phyloP scores from a whole-genome alignment of 1,140 invertebrate genomes.

The Bombus superbus region DNA sequence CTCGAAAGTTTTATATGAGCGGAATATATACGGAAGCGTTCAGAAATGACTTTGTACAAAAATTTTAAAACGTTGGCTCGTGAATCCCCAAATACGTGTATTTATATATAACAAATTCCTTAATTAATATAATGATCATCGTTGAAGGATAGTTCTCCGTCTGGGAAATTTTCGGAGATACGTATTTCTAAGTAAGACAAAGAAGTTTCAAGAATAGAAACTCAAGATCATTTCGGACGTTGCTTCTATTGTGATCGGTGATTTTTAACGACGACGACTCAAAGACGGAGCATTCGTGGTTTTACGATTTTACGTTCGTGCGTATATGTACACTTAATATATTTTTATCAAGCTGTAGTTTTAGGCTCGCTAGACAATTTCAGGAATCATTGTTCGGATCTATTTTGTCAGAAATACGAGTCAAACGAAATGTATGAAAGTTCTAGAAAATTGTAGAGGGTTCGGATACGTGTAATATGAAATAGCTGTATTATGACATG shows the following conservation, averaged over 20 bases:
- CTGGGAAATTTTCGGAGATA: background rate
- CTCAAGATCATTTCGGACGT: background rate
- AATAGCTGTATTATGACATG: slow-evolving; percentile 30
- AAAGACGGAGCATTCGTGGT: background rate
- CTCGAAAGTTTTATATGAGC: background rate
- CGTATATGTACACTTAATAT: background rate
- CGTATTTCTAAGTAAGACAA: background rate
- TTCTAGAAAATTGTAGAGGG: background rate
- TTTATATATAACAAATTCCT: background rate
- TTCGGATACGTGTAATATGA: slow-evolving; percentile 27
- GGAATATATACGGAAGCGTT: background rate
- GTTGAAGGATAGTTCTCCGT: background rate
- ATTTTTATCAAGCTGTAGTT: background rate
- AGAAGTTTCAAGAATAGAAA: background rate
- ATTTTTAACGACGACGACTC: background rate
- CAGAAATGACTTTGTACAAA: background rate
- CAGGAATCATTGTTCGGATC: background rate
- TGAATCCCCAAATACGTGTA: background rate
- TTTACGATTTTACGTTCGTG: background rate
- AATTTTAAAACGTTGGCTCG: background rate
- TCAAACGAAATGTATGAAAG: background rate
- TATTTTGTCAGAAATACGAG: background rate
- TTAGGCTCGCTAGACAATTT: background rate
- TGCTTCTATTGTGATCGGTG: background rate
- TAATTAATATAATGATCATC: background rate